Conservation (phyloP, 2,113 vertebrate genomes). For the Zosterops japonicus region DNA sequence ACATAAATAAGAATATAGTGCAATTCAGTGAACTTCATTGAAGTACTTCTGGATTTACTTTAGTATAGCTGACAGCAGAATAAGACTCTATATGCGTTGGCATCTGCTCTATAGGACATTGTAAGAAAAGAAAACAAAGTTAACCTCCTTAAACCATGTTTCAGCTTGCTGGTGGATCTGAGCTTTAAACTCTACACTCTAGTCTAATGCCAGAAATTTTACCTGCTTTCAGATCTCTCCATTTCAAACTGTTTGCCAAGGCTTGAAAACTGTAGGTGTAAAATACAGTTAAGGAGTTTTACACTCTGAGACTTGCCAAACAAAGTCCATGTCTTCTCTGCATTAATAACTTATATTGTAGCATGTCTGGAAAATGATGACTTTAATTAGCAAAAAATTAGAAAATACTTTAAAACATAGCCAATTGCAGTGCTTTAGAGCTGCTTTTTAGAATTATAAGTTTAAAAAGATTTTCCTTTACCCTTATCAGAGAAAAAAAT, state of each 20-base stretch:
- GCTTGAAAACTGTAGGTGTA: conserved; percentile 40
- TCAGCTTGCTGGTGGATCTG: conserved; percentile 43
- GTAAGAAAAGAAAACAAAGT: conserved; percentile 50
- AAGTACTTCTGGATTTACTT: conserved; percentile 47
- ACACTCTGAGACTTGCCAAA: neutral
- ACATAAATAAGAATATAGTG: neutral
- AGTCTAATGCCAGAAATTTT: conserved; percentile 53
- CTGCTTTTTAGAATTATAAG: neutral
- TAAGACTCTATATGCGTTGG: conserved; percentile 35
- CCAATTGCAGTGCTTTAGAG: neutral
- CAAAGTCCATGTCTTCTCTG: neutral
- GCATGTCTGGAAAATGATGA: neutral
- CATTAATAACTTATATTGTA: neutral
- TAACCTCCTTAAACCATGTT: conserved; percentile 36
- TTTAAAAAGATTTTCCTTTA: neutral
- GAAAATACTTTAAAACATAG: neutral
- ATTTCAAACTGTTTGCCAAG: conserved; percentile 51
- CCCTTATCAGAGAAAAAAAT: neutral
- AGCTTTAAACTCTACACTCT: conserved; percentile 37
- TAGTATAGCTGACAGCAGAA: conserved; percentile 39
- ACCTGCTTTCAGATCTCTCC: conserved; percentile 34
- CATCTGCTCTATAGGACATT: conserved; percentile 35
- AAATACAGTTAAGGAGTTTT: conserved; percentile 25
- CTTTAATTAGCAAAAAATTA: conserved; percentile 1
- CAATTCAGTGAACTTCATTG: conserved; percentile 29